phyloP scores from a whole-genome alignment of 2,888 invertebrate species.

The Parnassius smintheus region DNA sequence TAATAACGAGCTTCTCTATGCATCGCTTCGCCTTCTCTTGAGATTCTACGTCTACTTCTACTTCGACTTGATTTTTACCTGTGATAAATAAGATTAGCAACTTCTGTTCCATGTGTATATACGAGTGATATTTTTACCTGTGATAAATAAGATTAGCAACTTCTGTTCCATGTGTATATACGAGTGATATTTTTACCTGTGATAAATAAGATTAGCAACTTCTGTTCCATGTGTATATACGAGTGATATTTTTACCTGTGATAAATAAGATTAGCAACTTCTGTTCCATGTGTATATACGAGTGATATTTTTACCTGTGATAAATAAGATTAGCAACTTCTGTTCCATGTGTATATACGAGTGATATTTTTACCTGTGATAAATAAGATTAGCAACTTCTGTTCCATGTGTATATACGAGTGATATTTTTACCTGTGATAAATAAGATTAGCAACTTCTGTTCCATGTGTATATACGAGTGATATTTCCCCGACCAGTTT shows the following conservation, averaged over 20 bases:
- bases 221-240: no score
- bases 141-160: neutral
- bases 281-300: no score
- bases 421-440: neutral
- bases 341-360: no score
- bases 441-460: neutral
- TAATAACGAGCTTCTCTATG: constrained; percentile 29
- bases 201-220: neutral
- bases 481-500: no score
- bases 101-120: no score
- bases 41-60: constrained; percentile 25
- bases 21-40: constrained; percentile 29
- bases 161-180: no score
- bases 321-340: neutral
- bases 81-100: neutral
- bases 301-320: neutral
- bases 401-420: no score
- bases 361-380: constrained; percentile 1
- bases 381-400: neutral
- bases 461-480: no score
- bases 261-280: neutral
- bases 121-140: neutral
- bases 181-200: neutral
- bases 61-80: neutral
- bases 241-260: neutral